Conservation (phyloP, 2,888 invertebrate species). For the Coleophora flavipennella region DNA sequence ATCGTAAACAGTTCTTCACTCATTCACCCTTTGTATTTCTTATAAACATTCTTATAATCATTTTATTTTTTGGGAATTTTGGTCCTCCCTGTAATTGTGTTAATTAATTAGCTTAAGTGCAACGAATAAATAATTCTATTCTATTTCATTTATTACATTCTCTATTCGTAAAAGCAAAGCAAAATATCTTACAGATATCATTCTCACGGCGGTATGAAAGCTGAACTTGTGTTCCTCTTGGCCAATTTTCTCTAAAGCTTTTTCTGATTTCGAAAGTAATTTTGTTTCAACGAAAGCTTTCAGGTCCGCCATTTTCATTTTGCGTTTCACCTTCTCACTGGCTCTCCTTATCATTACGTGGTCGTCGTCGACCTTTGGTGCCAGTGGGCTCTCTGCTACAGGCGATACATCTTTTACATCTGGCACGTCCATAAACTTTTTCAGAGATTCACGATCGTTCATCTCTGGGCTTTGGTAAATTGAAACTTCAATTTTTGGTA, state of each 20-base stretch:
- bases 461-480: constrained; percentile 84
- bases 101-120: no score
- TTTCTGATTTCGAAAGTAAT: constrained; percentile 91
- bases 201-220: constrained; percentile 69
- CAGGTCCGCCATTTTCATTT: constrained; percentile 93
- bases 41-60: no score
- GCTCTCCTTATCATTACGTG: constrained; percentile 70
- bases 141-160: no score
- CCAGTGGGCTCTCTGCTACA: constrained; percentile 65
- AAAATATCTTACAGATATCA: constrained; percentile 74
- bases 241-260: constrained; percentile 90
- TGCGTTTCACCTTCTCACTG: constrained; percentile 87
- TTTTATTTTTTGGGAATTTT: no score
- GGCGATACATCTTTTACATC: constrained; percentile 79
- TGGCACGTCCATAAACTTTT: constrained; percentile 85
- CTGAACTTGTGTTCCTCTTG: constrained; percentile 79
- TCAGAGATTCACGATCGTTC: constrained; percentile 76
- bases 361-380: constrained; percentile 53
- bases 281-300: constrained; percentile 94
- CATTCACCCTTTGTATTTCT: no score
- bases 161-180: no score
- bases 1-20: no score
- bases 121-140: no score
- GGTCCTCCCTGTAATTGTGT: no score
- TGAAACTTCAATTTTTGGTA: constrained; percentile 93